phyloP scores from a whole-genome alignment of 2,113 vertebrate species.

The Prionailurus bengalensis region DNA sequence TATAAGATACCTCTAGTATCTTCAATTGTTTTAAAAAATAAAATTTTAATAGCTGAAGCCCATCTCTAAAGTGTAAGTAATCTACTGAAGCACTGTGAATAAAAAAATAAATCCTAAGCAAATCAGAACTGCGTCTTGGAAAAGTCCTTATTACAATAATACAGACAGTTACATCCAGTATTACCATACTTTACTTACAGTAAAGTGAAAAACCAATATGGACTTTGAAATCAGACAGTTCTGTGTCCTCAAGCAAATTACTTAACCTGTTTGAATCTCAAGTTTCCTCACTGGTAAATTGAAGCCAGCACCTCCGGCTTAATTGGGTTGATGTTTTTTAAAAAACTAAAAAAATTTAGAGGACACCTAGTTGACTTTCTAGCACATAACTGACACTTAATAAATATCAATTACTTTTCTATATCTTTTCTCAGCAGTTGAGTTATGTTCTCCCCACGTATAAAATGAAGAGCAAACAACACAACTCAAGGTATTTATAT shows the following conservation, averaged over 20 bases:
- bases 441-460: neutral
- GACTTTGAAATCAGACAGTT: neutral
- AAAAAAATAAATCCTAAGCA: slow-evolving; percentile 40
- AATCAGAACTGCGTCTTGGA: neutral
- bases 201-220: neutral
- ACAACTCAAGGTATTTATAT: neutral
- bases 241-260: neutral
- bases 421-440: neutral
- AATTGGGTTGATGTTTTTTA: neutral
- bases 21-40: neutral
- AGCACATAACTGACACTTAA: neutral
- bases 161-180: neutral
- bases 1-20: slow-evolving; percentile 2
- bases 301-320: neutral
- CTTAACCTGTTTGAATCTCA: neutral
- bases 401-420: neutral
- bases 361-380: neutral
- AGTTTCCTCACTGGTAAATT: neutral
- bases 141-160: slow-evolving; percentile 22
- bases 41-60: slow-evolving; percentile 15
- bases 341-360: neutral
- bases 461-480: neutral
- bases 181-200: neutral
- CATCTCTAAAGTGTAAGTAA: slow-evolving; percentile 29
- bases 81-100: neutral